phyloP scores from a whole-genome alignment of 2,113 vertebrate genomes.

The Albula goreensis region DNA sequence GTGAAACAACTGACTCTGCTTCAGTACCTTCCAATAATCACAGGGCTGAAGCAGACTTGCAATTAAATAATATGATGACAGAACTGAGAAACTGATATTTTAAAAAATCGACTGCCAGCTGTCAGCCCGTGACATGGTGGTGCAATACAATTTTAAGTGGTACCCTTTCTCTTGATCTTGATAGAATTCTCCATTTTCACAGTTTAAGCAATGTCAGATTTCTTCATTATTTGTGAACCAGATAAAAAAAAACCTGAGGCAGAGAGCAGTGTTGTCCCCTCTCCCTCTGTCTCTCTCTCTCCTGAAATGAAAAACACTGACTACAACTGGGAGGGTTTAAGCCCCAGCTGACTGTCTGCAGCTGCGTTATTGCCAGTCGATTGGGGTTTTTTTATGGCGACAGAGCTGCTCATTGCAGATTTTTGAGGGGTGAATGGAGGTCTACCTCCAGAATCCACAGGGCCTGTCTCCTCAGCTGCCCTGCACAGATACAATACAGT shows the following conservation, averaged over 20 bases:
- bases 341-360: conserved; percentile 68
- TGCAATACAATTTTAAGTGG: no score
- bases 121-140: no score
- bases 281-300: conserved; percentile 34
- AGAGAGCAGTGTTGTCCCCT: background rate
- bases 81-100: no score
- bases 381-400: conserved; percentile 66
- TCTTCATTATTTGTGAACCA: no score
- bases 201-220: no score
- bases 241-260: no score
- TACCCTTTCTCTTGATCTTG: no score
- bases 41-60: no score
- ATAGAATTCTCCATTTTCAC: no score
- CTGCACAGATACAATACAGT: conserved; percentile 43
- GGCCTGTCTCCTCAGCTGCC: conserved; percentile 57
- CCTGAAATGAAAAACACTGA: conserved; percentile 50
- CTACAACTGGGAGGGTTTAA: conserved; percentile 58
- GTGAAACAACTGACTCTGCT: no score
- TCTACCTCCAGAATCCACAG: conserved; percentile 61
- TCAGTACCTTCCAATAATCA: no score
- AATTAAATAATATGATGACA: no score
- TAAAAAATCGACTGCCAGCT: background rate
- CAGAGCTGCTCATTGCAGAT: conserved; percentile 44
- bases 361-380: conserved; percentile 61
- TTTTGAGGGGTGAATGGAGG: conserved; percentile 24